phyloP scores from a whole-genome alignment of 2,888 invertebrate genomes.

The Panorpa germanica region DNA sequence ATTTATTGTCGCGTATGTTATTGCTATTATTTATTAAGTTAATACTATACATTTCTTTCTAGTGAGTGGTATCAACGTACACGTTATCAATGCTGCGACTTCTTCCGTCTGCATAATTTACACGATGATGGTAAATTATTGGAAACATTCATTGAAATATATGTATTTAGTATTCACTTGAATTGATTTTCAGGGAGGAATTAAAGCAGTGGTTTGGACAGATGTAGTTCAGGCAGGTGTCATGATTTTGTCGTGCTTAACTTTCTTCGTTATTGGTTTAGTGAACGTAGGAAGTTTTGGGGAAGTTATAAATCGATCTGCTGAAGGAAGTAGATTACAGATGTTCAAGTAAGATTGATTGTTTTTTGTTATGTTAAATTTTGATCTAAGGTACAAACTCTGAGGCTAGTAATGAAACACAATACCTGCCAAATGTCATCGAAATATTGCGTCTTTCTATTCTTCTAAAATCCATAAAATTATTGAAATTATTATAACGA shows the following conservation, averaged over 20 bases:
- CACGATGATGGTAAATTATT: constrained; percentile 31
- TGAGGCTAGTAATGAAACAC: background rate
- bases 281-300: constrained; percentile 22
- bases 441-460: no score
- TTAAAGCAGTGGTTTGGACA: constrained; percentile 32
- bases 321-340: constrained; percentile 21
- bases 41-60: no score
- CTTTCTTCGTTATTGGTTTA: constrained; percentile 23
- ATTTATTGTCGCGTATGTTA: no score
- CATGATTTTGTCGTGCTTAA: constrained; percentile 22
- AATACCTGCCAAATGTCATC: no score
- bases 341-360: constrained; percentile 19
- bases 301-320: constrained; percentile 20
- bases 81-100: constrained; percentile 30
- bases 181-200: no score
- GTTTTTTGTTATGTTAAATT: background rate
- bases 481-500: no score
- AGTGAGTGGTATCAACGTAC: constrained; percentile 35
- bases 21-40: no score
- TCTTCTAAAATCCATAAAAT: no score
- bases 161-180: no score
- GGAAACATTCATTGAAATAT: background rate
- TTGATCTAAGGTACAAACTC: background rate
- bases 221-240: constrained; percentile 27
- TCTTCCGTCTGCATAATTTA: constrained; percentile 35